phyloP scores from a whole-genome alignment of 1,140 invertebrate species.

The Steinernema khuongi region DNA sequence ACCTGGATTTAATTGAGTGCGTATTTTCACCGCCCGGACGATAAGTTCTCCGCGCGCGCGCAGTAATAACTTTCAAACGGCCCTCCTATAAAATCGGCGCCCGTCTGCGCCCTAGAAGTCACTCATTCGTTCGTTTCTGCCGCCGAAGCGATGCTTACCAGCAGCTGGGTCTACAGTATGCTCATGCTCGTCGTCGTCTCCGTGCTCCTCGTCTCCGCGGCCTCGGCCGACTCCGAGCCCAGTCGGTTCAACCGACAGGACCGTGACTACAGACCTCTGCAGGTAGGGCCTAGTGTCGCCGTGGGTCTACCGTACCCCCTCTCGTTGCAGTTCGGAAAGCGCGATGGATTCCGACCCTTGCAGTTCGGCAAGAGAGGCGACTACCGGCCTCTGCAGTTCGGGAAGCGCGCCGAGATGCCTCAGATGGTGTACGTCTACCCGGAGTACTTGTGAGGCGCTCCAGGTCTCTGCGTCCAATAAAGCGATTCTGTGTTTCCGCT shows the following conservation, averaged over 20 bases:
- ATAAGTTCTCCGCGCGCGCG: not conserved
- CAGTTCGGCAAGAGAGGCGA: slow-evolving; percentile 49
- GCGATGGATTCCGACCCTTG: slow-evolving; percentile 50
- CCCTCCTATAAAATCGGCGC: not conserved
- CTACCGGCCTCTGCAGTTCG: slow-evolving; percentile 48
- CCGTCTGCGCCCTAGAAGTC: not conserved
- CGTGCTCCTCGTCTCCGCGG: slow-evolving; percentile 14
- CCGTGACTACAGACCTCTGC: slow-evolving; percentile 46
- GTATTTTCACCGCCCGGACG: not conserved
- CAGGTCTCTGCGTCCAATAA: too few relatives aligned
- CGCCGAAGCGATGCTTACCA: slow-evolving; percentile 19
- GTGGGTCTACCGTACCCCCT: not conserved
- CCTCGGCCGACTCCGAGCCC: slow-evolving; percentile 22
- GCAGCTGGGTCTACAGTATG: slow-evolving; percentile 26
- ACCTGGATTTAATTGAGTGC: not conserved
- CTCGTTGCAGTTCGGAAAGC: slow-evolving; percentile 49
- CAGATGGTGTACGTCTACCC: not conserved
- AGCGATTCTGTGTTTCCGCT: too few relatives aligned
- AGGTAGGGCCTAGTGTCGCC: slow-evolving; percentile 28
- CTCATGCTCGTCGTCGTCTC: slow-evolving; percentile 22
- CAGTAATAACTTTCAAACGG: slow-evolving; percentile 1
- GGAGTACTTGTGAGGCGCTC: not conserved
- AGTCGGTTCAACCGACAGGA: slow-evolving; percentile 40
- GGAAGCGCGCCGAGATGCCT: slow-evolving; percentile 33
- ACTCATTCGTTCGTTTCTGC: not conserved